Base-by-base conservation (phyloP, 2,797 vertebrate species). In the Tolypeutes matacus region DNA sequence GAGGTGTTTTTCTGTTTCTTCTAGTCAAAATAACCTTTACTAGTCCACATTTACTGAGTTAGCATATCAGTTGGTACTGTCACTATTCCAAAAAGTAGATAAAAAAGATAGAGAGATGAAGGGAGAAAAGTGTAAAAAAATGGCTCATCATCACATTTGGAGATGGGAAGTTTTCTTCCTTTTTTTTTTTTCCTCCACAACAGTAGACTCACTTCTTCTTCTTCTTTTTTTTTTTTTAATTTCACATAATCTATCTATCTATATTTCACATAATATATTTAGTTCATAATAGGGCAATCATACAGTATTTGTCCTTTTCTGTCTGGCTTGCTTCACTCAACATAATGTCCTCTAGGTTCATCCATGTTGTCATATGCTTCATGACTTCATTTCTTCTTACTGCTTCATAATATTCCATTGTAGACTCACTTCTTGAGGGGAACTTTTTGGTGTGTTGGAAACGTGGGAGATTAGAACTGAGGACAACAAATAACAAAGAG, bases 1-100 rank as follows among this genome's bases (percentile, higher is more conserved):
- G 76, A 92, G 11, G 0, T 65, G 94, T 94, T 94, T 56, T 93
- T 80, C 42, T 86, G 36, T 65, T 75, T 51, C 46, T 91, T 94
- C 85, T 60, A 89, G 72, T 72, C 39, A 65, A 49, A 82, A 39
- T 70, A 64, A n/a, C 18, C 89, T 85, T 67, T 53, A 84, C 12
- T 64, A 42, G 17, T 34, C 29, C 34, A 18, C 11, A 21, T 67
- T 70, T 72, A 67, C 53, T 20, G 15, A 86, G 39, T 69, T 56
- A 46, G 12, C 23, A 31, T 83, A 88, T 90, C 65, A 4, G 58
- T 39, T 56, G 36, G 34, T 58, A 42, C 64, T 12, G 75, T 62
- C 12, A 14, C 39, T 14, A 15, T 29, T 83, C 83, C 58, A 56
- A 65, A 83, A 46, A 62, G 20, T 34, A 89, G 46, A 53, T 53